Percentiles rank a stretch among this genome's conserved stretches.
These are phyloP conservation scores for Philereme transversata DNA, from an alignment of 2,888 invertebrate genomes.

Conservation along the genomic window DNA sequence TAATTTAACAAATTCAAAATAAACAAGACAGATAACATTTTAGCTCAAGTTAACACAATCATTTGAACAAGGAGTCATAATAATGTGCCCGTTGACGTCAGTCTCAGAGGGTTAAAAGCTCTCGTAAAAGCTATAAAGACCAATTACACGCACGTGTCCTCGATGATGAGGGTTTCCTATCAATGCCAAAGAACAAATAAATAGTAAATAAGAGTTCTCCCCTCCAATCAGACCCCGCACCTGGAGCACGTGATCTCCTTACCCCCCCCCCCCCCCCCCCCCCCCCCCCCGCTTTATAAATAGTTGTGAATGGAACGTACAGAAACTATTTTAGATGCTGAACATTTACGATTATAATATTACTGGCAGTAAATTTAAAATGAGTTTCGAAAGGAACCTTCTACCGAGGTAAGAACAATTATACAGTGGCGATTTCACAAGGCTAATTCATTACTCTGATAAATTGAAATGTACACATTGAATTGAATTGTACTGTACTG, in stretches of 20 bases:
- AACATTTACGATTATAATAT: slow-evolving; percentile 35
- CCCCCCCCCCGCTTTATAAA: slow-evolving; percentile 19
- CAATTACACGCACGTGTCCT: slow-evolving; percentile 16
- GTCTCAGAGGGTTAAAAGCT: background rate
- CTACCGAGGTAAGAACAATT: slow-evolving; percentile 11
- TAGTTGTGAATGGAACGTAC: slow-evolving; percentile 30
- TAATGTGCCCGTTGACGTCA: background rate
- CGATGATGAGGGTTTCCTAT: slow-evolving; percentile 4
- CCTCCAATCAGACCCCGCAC: slow-evolving; percentile 10
- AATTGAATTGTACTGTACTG: too few relatives aligned
- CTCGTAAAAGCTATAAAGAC: slow-evolving; percentile 5
- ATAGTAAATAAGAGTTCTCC: too few relatives aligned
- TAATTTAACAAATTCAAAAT: too few relatives aligned
- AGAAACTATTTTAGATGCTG: slow-evolving; percentile 30
- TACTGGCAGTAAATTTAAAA: slow-evolving; percentile 28
- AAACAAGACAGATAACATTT: too few relatives aligned
- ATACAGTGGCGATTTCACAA: slow-evolving; percentile 9
- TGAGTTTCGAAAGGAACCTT: slow-evolving; percentile 20
- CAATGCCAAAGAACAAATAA: background rate
- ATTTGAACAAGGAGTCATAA: background rate
- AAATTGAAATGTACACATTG: too few relatives aligned
- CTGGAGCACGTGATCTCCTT: slow-evolving; percentile 24
- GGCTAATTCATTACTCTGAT: background rate
- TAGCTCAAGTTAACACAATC: background rate
- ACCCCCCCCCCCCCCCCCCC: slow-evolving; percentile 9